Base-by-base conservation (phyloP, 2,797 vertebrate genomes). In the Pseudochirops corinnae region DNA sequence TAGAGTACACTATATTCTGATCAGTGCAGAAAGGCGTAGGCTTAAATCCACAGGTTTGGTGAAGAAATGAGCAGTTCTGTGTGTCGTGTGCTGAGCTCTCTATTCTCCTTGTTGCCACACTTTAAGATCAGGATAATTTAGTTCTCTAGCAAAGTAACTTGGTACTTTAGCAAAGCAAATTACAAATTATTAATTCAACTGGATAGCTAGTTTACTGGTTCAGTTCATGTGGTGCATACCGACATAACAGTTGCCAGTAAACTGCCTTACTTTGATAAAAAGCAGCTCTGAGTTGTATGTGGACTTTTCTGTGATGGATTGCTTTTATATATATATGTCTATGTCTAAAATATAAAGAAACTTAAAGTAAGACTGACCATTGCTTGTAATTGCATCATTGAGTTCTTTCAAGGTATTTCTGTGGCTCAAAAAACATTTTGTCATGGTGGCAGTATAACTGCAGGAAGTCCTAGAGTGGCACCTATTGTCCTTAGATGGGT, bases 321-420 rank as follows among this genome's bases (percentile, higher is more conserved):
- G 52, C 1, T 93, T 53, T 50, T 56, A 16, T 26, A 91, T 53
- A 55, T 93, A 24, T 96, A 4, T 60, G 95, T 94, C 90, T 31
- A 94, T 55, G 11, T 55, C 13, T 55, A 55, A 55, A 14, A 55
- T 55, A 55, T 55, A 14, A 90, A 94, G 94, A 96, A 2, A 6
- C 56, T 39, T 55, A 3, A 57, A 91, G 2, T 96, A 92, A 92
- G 39, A 93, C 93, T 96, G 92, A 29, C 39, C 92, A 33, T 95
- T 93, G 91, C 96, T 93, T 91, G 13, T 82, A 57, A 94, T 97
- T 97, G 87, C 91, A 94, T 97, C 91, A 55, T 39, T 94, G 16
- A 90, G 94, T 55, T 94, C 50, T 96, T 94, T 94, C 94, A 74
- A 52, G 91, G 11, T 87, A 21, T 90, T 57, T 62, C 87, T 94